phyloP scores from a whole-genome alignment of 2,113 vertebrate species.

The Indri indri region DNA sequence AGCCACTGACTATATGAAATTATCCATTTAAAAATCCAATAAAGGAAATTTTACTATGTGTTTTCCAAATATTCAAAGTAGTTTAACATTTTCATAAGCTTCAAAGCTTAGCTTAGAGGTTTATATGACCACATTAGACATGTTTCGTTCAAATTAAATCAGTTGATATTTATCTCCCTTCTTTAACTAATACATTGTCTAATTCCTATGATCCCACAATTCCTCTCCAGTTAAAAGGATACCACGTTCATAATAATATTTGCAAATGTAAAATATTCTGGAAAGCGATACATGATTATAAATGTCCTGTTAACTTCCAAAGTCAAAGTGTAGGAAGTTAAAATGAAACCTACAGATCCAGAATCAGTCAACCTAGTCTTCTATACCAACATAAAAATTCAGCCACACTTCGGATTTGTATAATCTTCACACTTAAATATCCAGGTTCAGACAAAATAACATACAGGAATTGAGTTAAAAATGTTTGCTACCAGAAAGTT shows the following conservation, averaged over 20 bases:
- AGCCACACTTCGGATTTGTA: not conserved
- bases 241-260: not conserved
- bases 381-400: not conserved
- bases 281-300: conserved; percentile 16
- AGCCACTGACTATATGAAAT: not conserved
- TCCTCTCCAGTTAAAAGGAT: conserved; percentile 28
- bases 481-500: not conserved
- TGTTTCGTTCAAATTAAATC: conserved; percentile 33
- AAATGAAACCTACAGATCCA: not conserved
- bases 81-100: not conserved
- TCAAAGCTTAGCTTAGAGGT: conserved; percentile 26
- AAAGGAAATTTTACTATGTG: not conserved
- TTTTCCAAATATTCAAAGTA: conserved; percentile 28
- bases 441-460: conserved; percentile 8
- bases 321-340: conserved; percentile 12
- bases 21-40: conserved; percentile 16
- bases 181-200: not conserved
- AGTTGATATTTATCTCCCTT: not conserved
- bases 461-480: not conserved
- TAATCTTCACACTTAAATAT: conserved; percentile 17
- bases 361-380: conserved; percentile 13
- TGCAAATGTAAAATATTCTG: conserved; percentile 33
- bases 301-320: conserved; percentile 7
- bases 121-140: conserved; percentile 2
- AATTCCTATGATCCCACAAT: not conserved